Base-by-base conservation (phyloP, 1,140 invertebrate genomes). In the Acromyrmex echinatior region DNA sequence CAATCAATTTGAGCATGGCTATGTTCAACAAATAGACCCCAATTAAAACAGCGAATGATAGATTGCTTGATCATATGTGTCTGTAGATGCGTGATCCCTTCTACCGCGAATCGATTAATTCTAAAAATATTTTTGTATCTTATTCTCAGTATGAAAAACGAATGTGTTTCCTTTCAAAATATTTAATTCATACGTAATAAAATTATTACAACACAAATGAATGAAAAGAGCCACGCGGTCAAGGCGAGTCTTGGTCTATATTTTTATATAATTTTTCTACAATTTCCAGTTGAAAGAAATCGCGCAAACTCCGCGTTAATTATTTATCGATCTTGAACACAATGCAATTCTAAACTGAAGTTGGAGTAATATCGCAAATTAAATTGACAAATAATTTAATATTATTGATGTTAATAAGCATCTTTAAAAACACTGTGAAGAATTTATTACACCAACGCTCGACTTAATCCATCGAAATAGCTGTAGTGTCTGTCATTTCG, bases 41-140 rank as follows among this genome's bases (percentile, higher is more conserved):
- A 71, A 84, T 74, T 74, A 76, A 39, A 74, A 14, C 21, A 10
- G 16, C 31, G 49, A 16, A 39, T 14, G 49, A 25, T 45, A 51
- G 31, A 81, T 49, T 45, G 60, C 18, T 79, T 21, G 31, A 65
- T 79, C 39, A 12, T 65, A 79, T 63, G 16, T 60, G 56, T 7
- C 53, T 4, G 21, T 31, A 62, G 45, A 14, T 18, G 56, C 31
- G 21, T 25, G 31, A 39, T n/a, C 49, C 9, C 1, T 18, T 45
- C 39, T 39, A 16, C 21, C 28, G 25, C 35, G 12, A 45, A 3
- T 70, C 14, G 10, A 66, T 80, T n/a, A 21, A n/a, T 39, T 35
- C 10, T 18, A 18, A 58, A 62, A 18, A 14, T 16, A 45, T 5
- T 16, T 56, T 39, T 58, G 4, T 60, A 16, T 0, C 10, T 25